These are phyloP conservation scores for Spermophilus dauricus DNA, from an alignment of 2,113 vertebrate genomes.

Conservation along the genomic window DNA sequence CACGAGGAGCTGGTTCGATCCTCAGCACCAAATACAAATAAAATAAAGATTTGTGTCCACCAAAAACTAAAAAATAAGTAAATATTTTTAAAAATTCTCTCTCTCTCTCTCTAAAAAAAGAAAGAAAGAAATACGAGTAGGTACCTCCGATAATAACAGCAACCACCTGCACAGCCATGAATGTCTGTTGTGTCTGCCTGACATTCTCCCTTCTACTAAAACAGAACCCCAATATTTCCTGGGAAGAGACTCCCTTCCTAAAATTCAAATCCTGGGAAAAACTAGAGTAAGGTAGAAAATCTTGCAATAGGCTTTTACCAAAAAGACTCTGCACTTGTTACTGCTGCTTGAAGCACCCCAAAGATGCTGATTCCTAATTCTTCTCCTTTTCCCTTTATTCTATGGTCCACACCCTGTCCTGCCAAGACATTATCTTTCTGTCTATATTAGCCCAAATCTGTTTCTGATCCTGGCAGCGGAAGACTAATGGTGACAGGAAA, in stretches of 20 bases:
- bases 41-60: too few species aligned
- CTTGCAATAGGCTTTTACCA: neutral
- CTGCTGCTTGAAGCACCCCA: neutral
- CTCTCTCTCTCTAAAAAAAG: too few species aligned
- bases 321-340: neutral
- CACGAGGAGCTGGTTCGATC: too few species aligned
- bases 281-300: neutral
- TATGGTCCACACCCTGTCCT: neutral
- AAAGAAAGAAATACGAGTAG: too few species aligned
- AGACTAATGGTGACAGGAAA: neutral
- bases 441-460: too few species aligned
- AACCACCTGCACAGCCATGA: rapidly evolving
- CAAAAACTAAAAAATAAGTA: too few species aligned
- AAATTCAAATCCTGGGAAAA: neutral
- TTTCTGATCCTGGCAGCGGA: neutral
- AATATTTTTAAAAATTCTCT: too few species aligned
- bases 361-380: neutral
- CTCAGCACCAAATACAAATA: too few species aligned
- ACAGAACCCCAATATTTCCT: neutral
- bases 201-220: neutral
- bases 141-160: rapidly evolving
- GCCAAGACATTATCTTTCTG: neutral
- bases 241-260: neutral
- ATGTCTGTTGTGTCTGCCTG: neutral
- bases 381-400: neutral